Evolutionary conservation across 2,797 vertebrate species (phyloP).

Genomic region (Dermochelys coriacea): DNA sequence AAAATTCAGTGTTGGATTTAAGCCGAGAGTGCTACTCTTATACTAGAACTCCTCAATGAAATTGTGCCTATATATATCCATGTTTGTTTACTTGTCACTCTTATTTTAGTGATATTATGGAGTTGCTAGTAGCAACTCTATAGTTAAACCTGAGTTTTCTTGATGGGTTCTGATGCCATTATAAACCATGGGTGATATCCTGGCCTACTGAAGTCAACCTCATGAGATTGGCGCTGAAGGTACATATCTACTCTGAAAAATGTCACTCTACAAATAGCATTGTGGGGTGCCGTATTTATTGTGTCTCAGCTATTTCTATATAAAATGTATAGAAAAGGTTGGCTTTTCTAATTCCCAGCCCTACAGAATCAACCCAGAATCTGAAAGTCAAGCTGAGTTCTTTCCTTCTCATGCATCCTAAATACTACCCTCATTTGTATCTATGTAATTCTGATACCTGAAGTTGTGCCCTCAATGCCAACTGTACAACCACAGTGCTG

Average conservation of each 20-base stretch:
- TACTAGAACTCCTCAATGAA: background rate
- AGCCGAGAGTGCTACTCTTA: background rate
- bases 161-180: background rate
- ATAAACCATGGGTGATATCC: background rate
- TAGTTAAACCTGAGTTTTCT: background rate
- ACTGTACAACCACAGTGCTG: background rate
- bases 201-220: background rate
- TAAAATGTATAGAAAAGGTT: fast-evolving
- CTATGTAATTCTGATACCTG: background rate
- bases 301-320: background rate
- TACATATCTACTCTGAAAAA: background rate
- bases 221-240: background rate
- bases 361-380: background rate
- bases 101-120: background rate
- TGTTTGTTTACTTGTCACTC: background rate
- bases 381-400: fast-evolving
- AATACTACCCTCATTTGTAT: background rate
- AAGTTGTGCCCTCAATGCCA: background rate
- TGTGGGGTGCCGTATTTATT: fast-evolving
- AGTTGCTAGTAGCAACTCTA: background rate
- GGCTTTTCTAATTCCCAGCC: background rate
- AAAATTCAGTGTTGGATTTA: background rate
- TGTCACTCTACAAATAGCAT: fast-evolving
- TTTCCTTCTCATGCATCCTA: background rate
- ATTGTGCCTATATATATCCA: background rate